Evolutionary conservation across 2,888 invertebrate species (phyloP).

Genomic region (Dorcus hopei): DNA sequence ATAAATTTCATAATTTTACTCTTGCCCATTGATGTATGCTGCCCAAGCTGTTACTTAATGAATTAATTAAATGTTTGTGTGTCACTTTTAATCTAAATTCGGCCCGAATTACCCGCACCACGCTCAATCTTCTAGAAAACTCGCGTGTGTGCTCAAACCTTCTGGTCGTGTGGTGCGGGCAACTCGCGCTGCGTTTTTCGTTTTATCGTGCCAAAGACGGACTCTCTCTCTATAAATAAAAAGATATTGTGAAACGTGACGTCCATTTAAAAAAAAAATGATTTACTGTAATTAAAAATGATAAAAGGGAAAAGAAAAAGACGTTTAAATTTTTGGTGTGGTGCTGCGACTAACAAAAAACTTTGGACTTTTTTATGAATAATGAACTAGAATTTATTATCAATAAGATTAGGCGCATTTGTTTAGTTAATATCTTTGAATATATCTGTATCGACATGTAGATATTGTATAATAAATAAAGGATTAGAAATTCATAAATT

Average conservation of each 20-base stretch:
- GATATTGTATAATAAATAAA: constrained; percentile 39
- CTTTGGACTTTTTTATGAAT: constrained; percentile 32
- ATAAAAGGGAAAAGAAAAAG: constrained; percentile 3
- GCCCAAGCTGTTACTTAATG: constrained; percentile 4
- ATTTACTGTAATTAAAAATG: constrained; percentile 4
- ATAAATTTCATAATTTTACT: constrained; percentile 36
- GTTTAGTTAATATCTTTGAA: constrained; percentile 40
- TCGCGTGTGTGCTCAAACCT: neutral
- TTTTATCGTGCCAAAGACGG: constrained; percentile 38
- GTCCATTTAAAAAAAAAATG: constrained; percentile 35
- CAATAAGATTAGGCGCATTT: constrained; percentile 31
- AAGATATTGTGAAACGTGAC: constrained; percentile 29
- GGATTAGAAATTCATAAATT: constrained; percentile 16
- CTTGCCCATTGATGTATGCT: constrained; percentile 17
- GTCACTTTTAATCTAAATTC: neutral
- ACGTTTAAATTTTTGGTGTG: constrained; percentile 39
- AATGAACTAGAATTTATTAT: constrained; percentile 20
- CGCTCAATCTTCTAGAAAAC: too few relatives aligned
- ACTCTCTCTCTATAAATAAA: constrained; percentile 29
- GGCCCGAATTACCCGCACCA: constrained; percentile 4
- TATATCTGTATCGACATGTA: constrained; percentile 46
- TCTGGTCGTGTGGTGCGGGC: neutral
- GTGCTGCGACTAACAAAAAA: constrained; percentile 41
- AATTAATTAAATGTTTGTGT: constrained; percentile 21
- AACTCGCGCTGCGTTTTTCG: constrained; percentile 23